These are phyloP conservation scores for Lates calcarifer DNA, from an alignment of 2,113 vertebrate species.

Conservation along the genomic window DNA sequence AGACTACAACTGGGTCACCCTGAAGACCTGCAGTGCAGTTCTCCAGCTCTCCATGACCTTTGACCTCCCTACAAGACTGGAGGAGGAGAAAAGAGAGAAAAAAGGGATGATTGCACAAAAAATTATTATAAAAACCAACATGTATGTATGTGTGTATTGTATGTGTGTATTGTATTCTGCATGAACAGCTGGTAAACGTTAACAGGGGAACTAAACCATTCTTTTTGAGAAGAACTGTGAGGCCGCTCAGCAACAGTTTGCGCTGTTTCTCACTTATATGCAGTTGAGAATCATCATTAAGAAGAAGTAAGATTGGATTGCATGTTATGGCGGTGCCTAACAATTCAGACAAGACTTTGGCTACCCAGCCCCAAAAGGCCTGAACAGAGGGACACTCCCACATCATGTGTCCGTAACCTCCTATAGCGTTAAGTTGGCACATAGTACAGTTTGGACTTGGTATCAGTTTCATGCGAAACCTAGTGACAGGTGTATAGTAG, in stretches of 20 bases:
- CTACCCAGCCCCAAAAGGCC: not conserved
- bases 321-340: not conserved
- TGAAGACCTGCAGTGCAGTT: not conserved
- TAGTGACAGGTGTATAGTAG: slow-evolving; percentile 14
- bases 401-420: not conserved
- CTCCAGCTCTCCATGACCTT: slow-evolving; percentile 11
- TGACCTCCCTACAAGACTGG: not conserved
- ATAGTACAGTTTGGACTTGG: slow-evolving; percentile 1
- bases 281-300: not conserved
- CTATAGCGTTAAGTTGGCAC: not conserved
- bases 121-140: not conserved
- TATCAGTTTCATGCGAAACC: slow-evolving; percentile 9
- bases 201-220: not conserved
- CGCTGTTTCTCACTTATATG: not conserved
- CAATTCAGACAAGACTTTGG: not conserved
- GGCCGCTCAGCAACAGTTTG: too few relatives aligned
- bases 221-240: too few relatives aligned
- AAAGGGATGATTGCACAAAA: not conserved
- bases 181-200: slow-evolving; percentile 14
- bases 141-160: too few relatives aligned
- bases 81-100: not conserved
- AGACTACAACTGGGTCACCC: not conserved
- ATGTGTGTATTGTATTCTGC: not conserved
- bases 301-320: not conserved
- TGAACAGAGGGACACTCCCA: slow-evolving; percentile 9